phyloP scores from a whole-genome alignment of 2,888 invertebrate species.

The Ormyrus pomaceus region DNA sequence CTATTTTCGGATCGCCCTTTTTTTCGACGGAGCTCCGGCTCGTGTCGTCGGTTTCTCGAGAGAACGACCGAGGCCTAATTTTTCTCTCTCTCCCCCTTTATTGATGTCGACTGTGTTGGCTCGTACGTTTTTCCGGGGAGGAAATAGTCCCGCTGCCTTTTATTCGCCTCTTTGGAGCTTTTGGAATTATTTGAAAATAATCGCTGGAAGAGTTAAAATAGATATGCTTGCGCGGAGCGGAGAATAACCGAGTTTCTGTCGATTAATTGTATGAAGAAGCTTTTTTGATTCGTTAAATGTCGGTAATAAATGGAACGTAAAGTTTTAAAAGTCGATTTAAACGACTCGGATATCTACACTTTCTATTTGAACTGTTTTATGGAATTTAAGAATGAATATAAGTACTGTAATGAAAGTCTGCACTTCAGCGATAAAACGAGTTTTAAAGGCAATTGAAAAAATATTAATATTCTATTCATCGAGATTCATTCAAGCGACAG shows the following conservation, averaged over 20 bases:
- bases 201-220: too few species aligned
- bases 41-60: neutral
- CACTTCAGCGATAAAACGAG: too few species aligned
- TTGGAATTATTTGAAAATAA: too few species aligned
- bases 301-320: too few species aligned
- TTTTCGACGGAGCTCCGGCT: neutral
- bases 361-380: neutral
- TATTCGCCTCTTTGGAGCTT: neutral
- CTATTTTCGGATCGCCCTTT: constrained; percentile 45
- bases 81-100: constrained; percentile 12
- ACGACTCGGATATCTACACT: too few species aligned
- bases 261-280: too few species aligned
- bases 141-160: constrained; percentile 16
- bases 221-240: too few species aligned
- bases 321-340: too few species aligned
- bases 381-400: neutral
- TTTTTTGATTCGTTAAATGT: too few species aligned
- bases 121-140: constrained; percentile 35
- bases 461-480: constrained; percentile 16
- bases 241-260: too few species aligned
- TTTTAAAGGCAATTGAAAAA: neutral
- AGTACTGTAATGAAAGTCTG: neutral
- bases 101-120: constrained; percentile 13
- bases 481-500: constrained; percentile 7
- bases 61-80: constrained; percentile 1